Conservation (phyloP, 2,888 invertebrate species). For the Noctua fimbriata region DNA sequence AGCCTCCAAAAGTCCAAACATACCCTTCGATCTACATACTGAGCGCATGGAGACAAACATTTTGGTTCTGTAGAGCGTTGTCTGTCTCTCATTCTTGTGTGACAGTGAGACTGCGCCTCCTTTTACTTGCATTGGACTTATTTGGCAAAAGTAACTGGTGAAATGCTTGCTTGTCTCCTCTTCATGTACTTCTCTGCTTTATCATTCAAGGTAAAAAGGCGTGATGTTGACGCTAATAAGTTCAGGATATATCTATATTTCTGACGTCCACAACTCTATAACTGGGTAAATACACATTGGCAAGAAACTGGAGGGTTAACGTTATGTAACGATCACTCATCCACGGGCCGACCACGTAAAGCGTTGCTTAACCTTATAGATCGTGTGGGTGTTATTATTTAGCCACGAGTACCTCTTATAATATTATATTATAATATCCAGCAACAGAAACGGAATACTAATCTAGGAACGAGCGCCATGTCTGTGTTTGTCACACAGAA, state of each 20-base stretch:
- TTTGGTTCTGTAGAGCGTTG: background rate
- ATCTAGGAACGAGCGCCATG: constrained; percentile 18
- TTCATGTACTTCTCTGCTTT: background rate
- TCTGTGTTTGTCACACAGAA: constrained; percentile 40
- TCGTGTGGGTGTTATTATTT: background rate
- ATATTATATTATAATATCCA: background rate
- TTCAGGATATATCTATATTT: background rate
- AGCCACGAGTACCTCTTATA: background rate
- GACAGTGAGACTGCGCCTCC: background rate
- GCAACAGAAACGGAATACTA: constrained; percentile 20
- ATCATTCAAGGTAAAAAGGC: background rate
- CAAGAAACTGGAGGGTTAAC: background rate
- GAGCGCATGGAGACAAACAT: background rate
- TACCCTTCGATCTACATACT: background rate
- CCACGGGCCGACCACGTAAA: background rate
- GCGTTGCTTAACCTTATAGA: background rate
- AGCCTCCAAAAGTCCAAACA: background rate
- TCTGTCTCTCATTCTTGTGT: no score
- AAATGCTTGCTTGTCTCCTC: background rate
- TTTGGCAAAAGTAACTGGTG: background rate
- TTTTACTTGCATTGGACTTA: background rate
- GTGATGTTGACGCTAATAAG: background rate
- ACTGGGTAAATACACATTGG: background rate
- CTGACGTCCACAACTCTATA: background rate
- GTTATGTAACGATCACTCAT: background rate